Evolutionary conservation across 2,113 vertebrate genomes (phyloP), one percentile per base, ranked within the genome.

Genomic region (Pelodiscus sinensis): DNA sequence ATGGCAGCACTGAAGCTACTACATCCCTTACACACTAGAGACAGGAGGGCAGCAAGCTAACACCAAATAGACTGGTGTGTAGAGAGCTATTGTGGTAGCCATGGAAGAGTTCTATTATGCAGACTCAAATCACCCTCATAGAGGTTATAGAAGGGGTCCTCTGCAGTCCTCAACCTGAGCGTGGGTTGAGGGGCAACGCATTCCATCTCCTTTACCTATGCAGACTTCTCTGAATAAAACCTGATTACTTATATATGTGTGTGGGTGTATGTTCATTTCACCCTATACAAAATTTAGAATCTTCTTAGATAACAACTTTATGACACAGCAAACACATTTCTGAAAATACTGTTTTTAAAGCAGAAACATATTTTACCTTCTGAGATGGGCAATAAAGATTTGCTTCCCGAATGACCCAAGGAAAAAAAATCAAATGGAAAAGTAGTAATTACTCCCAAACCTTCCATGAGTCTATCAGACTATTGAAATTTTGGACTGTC

Each of bases 401-500:
- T 27, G 71, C 52, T 80, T 94, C 96, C 91, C 83, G 85, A 96
- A 96, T 91, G 94, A 94, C 94, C 90, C 0, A 13, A 93, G 91
- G 94, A 84, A 88, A 8, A 73, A 89, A 94, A 92, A 68, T 94
- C 57, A 54, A 71, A 86, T 90, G 89, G 75, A 95, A 51, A 85
- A 81, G 50, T 86, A 93, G 94, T 95, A 97, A 95, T 96, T 97
- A 91, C 94, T 94, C 79, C 95, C 57, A 1, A 51, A 56, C 54
- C 94, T 97, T 93, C 96, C 94, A 93, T 84, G 94, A 97, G 96
- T 95, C 93, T 94, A 97, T 93, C 90, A 2, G 27, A 96, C 97
- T 96, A 96, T 97, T 97, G 96, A 96, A 97, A 97, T 97, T 97
- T 97, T 83, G 93, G 95, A 96, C 97, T 98, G 96, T 97, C 96